Conservation (phyloP, 2,113 vertebrate genomes). For the Herpailurus yagouaroundi region DNA sequence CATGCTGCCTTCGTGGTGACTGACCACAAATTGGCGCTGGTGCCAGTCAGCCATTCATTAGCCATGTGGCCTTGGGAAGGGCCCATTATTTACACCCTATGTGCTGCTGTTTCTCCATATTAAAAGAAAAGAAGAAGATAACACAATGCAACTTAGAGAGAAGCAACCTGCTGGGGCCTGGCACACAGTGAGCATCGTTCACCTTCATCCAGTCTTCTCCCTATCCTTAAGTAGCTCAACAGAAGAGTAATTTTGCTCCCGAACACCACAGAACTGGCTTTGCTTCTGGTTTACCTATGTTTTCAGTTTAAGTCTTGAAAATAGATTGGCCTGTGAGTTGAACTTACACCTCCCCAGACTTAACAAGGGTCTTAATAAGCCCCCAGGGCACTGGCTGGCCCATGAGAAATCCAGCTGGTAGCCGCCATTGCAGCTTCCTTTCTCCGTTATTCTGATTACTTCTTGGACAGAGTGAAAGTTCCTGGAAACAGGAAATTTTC, state of each 20-base stretch:
- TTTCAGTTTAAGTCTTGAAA: background rate
- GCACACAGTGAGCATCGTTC: background rate
- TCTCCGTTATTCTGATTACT: background rate
- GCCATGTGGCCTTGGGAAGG: background rate
- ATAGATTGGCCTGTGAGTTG: background rate
- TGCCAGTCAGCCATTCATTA: too few relatives aligned
- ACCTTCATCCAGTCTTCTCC: background rate
- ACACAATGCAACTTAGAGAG: background rate
- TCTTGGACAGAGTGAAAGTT: background rate
- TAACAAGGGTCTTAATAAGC: background rate
- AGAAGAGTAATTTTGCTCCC: background rate
- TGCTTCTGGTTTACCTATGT: background rate
- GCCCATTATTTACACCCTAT: background rate
- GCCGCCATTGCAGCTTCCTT: background rate
- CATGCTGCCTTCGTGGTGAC: background rate
- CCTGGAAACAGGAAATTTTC: background rate
- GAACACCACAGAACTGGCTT: background rate
- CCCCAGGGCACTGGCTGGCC: constrained; percentile 29
- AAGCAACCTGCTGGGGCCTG: background rate
- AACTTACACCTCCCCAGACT: background rate
- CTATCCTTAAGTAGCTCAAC: background rate
- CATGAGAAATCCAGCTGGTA: background rate
- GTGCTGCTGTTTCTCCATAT: background rate
- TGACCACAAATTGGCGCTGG: background rate
- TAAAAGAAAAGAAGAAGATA: background rate